Evolutionary conservation across 2,888 invertebrate genomes (phyloP), one percentile per base, ranked within the genome.

Genomic region (Ephialtes manifestator): DNA sequence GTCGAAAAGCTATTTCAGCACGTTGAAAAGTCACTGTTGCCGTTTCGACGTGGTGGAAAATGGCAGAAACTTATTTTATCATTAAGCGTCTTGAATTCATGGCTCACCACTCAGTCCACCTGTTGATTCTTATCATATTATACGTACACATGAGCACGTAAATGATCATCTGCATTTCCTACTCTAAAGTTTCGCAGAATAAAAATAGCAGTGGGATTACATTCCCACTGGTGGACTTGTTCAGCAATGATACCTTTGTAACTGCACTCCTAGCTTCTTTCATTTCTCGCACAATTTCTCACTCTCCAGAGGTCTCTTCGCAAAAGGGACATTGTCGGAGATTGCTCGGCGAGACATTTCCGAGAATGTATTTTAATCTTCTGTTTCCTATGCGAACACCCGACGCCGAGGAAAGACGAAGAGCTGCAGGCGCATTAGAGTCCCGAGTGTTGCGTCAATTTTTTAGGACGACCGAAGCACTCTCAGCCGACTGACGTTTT

Each of bases 341-440:
- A 75, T 80, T 48, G 65, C 31, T 11, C 35, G 18, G 55, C n/a
- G 63, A 18, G 46, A 58, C 48, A 35, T 77, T 53, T 39, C 28
- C 46, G 48, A 43, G 39, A 60, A 28, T 67, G 77, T 53, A 71
- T 77, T 84, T 84, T 74, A 77, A 84, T 77, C 46, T 84, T 63
- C 46, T 13, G 63, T 70, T 71, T 81, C 18, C 68, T 68, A 48
- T 51, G 70, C 20, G 53, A 68, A 51, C 39, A 63, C 53, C 31
- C 58, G 51, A 70, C 46, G 60, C 4, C 43, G 20, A 65, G 39
- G 18, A 18, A 35, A 65, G 65, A 79, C 60, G 65, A 80, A 71
- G 46, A 20, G 60, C n/a, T 58, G n/a, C 28, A 31, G 7, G 15
- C 39, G 8, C 11, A 67, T 51, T 15, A 39, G 39, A 28, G 31